A percentile compares a stretch with the other conserved stretches of the same genome.
Evolutionary conservation across 1,140 invertebrate genomes (phyloP).

Genomic region (Macrocentrus cingulum): DNA sequence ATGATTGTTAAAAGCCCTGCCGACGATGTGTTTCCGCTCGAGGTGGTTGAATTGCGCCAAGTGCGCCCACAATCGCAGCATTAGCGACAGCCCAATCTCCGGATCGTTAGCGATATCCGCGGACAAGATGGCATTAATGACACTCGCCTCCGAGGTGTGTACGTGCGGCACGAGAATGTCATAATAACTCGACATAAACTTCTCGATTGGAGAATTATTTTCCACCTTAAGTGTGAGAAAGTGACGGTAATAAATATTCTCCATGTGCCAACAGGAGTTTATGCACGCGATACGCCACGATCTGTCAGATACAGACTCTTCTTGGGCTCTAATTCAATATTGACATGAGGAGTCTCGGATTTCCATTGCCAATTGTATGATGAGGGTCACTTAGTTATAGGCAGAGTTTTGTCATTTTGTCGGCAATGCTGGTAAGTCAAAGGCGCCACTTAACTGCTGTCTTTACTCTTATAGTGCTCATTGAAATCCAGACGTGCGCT

Average conservation of each 20-base stretch:
- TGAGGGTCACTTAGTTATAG: constrained; percentile 47
- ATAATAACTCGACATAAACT: constrained; percentile 70
- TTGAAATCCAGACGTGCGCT: constrained; percentile 91
- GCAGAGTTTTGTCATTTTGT: constrained; percentile 59
- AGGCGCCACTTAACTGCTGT: constrained; percentile 73
- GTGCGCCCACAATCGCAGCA: constrained; percentile 79
- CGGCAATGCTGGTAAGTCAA: constrained; percentile 73
- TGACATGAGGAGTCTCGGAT: constrained; percentile 2
- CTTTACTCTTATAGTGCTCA: constrained; percentile 82
- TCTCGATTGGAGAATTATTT: constrained; percentile 68
- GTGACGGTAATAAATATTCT: constrained; percentile 51
- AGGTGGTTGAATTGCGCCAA: constrained; percentile 68
- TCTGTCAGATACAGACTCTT: background rate
- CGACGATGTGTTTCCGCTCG: constrained; percentile 23
- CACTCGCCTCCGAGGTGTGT: constrained; percentile 74
- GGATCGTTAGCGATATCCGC: constrained; percentile 65
- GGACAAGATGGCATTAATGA: constrained; percentile 71
- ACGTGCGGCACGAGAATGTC: constrained; percentile 76
- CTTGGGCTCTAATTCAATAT: background rate
- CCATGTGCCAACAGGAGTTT: constrained; percentile 67
- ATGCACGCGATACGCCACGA: constrained; percentile 74
- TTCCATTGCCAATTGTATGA: background rate
- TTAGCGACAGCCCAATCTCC: constrained; percentile 54
- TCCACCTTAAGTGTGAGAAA: constrained; percentile 63
- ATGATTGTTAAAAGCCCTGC: constrained; percentile 33